Evolutionary conservation across 2,888 invertebrate genomes (phyloP), one percentile per base, ranked within the genome.

Genomic region (Trissolcus brochymenae): DNA sequence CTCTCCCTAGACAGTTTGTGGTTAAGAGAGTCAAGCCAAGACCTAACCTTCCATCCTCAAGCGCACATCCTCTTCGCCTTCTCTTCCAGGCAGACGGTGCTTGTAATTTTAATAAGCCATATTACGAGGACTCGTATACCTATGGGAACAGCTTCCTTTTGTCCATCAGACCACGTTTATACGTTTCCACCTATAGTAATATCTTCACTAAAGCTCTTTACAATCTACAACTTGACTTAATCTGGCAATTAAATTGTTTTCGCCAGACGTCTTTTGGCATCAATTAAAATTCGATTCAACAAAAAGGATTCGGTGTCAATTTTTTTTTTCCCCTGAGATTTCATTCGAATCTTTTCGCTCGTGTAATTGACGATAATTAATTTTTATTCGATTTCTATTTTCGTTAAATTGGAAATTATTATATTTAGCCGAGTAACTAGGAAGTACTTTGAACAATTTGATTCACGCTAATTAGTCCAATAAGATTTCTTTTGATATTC

Each of bases 61-160:
- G 53, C 29, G 13, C 19, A 25, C 56, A 55, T 46, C 56, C 56
- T 41, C 65, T 60, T 70, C 57, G 46, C 43, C 70, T 64, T 79
- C 54, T 73, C 80, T 67, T 67, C 41, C 60, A 43, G 49, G 53
- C 66, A 66, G 66, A 66, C 81, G 51, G 61, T 79, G 78, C 78
- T 81, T 88, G 87, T 87, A 88, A 88, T 88, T 88, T 88, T 88
- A 88, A 88, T 88, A 88, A 88, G 86, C 86, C 84, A 79, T 85
- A 86, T 87, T 86, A 87, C 84, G 82, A 82, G 80, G 79, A 79
- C 81, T 72, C 61, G 65, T 79, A 73, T 80, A 80, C 76, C 81
- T 81, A 80, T 81, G 77, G 79, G 79, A 82, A 84, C 81, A 75
- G 77, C 82, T 82, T 82, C 80, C 80, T 83, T 82, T 81, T 66